Conservation (phyloP, 2,797 vertebrate genomes). For the Neopelma chrysocephalum region DNA sequence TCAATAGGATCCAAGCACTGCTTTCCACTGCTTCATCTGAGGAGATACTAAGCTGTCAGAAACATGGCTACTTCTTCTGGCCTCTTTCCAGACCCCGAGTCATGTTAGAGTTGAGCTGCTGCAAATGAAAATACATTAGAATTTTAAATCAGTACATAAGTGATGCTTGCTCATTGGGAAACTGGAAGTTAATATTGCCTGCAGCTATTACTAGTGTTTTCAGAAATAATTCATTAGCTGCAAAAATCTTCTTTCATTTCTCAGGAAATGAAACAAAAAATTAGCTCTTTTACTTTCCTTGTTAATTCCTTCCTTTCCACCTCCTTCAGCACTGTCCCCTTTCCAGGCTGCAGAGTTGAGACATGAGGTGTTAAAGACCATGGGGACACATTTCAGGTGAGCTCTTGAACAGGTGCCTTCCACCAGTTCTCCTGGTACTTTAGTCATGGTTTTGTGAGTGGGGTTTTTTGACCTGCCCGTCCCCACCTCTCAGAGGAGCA, state of each 20-base stretch:
- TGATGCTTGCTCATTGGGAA: conserved; percentile 46
- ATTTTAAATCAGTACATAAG: conserved; percentile 25
- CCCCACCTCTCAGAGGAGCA: not conserved
- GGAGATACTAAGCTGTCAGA: not conserved
- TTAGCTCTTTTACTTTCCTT: not conserved
- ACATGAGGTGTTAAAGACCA: not conserved
- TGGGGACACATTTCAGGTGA: not conserved
- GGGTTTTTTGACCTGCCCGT: not conserved
- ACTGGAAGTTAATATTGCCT: conserved; percentile 33
- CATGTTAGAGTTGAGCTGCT: conserved; percentile 14
- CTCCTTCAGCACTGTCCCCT: not conserved
- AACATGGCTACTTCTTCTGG: conserved; percentile 11
- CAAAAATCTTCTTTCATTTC: conserved; percentile 7
- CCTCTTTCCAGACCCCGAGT: conserved; percentile 26
- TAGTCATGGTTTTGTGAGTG: not conserved
- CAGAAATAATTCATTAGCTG: conserved; percentile 62
- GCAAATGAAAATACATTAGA: conserved; percentile 40
- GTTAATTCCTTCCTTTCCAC: not conserved
- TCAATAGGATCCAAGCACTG: not conserved
- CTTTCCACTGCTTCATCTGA: not conserved
- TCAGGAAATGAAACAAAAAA: conserved; percentile 4
- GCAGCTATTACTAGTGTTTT: conserved; percentile 45
- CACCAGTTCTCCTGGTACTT: not conserved
- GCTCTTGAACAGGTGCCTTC: not conserved
- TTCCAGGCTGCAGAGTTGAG: not conserved